phyloP scores from a whole-genome alignment of 2,113 vertebrate genomes.

The Gavialis gangeticus region DNA sequence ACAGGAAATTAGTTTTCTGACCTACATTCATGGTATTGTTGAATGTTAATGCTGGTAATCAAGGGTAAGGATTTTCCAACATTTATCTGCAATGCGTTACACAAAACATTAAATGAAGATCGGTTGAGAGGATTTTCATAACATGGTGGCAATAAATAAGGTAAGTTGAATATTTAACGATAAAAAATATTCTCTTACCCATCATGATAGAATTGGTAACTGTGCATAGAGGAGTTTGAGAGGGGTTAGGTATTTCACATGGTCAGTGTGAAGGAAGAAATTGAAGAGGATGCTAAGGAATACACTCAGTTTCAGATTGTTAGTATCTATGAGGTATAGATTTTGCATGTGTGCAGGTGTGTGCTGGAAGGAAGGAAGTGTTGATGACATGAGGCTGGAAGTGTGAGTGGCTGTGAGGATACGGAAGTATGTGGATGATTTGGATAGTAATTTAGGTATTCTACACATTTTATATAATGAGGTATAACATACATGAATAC shows the following conservation, averaged over 20 bases:
- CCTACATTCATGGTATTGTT: constrained; percentile 32
- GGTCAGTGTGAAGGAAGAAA: not conserved
- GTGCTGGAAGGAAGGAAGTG: not conserved
- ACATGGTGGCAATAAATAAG: not conserved
- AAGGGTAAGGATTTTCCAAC: constrained; percentile 30
- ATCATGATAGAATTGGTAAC: not conserved
- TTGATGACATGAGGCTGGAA: not conserved
- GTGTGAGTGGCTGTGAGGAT: not conserved
- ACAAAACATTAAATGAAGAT: constrained; percentile 18
- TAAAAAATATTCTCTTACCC: not conserved
- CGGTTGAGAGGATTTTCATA: not conserved
- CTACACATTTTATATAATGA: not conserved
- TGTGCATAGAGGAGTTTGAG: not conserved
- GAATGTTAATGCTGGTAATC: constrained; percentile 23
- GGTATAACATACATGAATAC: not conserved
- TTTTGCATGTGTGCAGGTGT: not conserved
- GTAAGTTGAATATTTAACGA: not conserved
- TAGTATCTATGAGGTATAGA: not conserved
- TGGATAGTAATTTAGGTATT: not conserved
- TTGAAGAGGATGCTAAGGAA: not conserved
- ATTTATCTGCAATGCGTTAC: not conserved
- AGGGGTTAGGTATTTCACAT: not conserved
- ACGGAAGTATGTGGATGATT: not conserved
- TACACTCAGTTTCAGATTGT: not conserved
- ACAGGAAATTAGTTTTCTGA: constrained; percentile 65